Evolutionary conservation across 1,140 invertebrate species (phyloP).

Genomic region (Caligus rogercresseyi): DNA sequence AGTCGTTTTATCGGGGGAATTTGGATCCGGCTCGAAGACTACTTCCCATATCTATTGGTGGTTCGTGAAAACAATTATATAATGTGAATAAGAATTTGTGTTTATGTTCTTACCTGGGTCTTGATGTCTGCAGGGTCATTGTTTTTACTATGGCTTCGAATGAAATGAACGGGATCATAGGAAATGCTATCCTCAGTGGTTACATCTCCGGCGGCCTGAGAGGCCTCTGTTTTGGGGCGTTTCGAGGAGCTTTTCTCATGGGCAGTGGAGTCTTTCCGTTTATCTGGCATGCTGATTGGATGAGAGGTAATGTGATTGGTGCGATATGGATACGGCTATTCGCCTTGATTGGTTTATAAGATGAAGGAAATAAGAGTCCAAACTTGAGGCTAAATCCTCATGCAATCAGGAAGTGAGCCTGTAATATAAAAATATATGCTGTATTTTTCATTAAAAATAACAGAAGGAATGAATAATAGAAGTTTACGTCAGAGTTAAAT

Average conservation of each 20-base stretch:
- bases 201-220: constrained; percentile 11
- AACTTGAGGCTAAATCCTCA: not conserved
- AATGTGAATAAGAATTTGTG: not conserved
- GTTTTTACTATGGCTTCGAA: constrained; percentile 28
- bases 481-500: not conserved
- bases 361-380: too few species aligned
- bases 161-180: constrained; percentile 26
- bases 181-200: constrained; percentile 17
- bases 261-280: constrained; percentile 1
- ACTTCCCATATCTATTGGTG: constrained; percentile 32
- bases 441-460: not conserved
- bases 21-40: constrained; percentile 32
- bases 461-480: not conserved
- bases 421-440: not conserved
- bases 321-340: too few species aligned
- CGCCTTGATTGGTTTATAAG: too few species aligned
- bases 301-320: too few species aligned
- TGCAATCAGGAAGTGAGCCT: not conserved
- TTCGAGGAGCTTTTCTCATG: not conserved
- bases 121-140: constrained; percentile 28
- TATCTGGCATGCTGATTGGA: constrained; percentile 14
- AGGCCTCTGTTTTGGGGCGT: not conserved
- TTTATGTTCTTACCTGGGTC: constrained; percentile 25
- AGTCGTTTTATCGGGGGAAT: constrained; percentile 27
- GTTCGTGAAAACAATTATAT: not conserved